Percentiles rank a stretch among this genome's conserved stretches.
These are phyloP conservation scores for Camptogramma bilineatum DNA, from an alignment of 2,888 invertebrate species.

Conservation along the genomic window DNA sequence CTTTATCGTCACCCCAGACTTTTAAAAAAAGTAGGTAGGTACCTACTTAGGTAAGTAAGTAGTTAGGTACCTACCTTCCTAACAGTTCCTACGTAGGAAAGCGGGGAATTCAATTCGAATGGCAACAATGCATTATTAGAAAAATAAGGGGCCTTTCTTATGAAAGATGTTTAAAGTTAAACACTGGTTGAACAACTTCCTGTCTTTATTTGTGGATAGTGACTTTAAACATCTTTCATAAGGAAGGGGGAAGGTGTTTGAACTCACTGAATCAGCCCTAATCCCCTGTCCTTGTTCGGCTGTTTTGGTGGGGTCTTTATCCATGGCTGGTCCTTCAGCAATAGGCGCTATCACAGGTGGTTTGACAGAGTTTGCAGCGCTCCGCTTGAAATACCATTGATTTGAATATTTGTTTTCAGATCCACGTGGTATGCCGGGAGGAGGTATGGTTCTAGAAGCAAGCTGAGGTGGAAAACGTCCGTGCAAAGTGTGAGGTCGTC, in stretches of 20 bases:
- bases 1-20: too few species aligned
- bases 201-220: too few species aligned
- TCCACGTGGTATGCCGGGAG: slow-evolving; percentile 66
- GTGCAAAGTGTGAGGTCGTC: slow-evolving; percentile 63
- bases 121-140: not conserved
- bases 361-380: slow-evolving; percentile 59
- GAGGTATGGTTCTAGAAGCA: slow-evolving; percentile 66
- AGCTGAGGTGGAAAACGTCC: slow-evolving; percentile 62
- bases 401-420: slow-evolving; percentile 65
- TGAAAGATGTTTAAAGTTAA: too few species aligned
- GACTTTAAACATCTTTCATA: too few species aligned
- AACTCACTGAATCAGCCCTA: slow-evolving; percentile 55
- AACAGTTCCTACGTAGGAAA: not conserved
- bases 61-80: too few species aligned
- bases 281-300: slow-evolving; percentile 46
- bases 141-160: too few species aligned
- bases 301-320: slow-evolving; percentile 47
- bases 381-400: slow-evolving; percentile 62
- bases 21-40: too few species aligned
- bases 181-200: too few species aligned
- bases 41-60: too few species aligned
- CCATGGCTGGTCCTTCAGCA: slow-evolving; percentile 57
- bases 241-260: not conserved
- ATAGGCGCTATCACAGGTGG: slow-evolving; percentile 74
- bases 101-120: too few species aligned